phyloP scores from a whole-genome alignment of 2,113 vertebrate genomes.

The Lamprotornis superbus region DNA sequence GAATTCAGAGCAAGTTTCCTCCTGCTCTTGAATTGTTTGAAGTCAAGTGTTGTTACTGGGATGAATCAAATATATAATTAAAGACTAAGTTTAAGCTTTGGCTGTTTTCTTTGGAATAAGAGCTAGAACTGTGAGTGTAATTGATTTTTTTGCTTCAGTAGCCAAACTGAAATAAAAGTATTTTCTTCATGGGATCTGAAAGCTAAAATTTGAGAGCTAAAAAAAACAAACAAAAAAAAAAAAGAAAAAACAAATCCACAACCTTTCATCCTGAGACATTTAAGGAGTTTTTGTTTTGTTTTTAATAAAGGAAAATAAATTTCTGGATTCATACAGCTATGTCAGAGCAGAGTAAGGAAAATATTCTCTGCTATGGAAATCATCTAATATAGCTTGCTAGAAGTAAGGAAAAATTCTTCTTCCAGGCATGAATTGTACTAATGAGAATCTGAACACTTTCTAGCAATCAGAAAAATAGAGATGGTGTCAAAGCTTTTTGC shows the following conservation, averaged over 20 bases:
- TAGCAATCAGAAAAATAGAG: background rate
- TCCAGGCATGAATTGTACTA: background rate
- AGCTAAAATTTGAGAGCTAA: background rate
- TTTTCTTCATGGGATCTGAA: background rate
- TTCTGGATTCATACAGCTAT: background rate
- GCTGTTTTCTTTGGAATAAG: slow-evolving; percentile 33
- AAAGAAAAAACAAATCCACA: background rate
- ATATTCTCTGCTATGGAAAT: background rate
- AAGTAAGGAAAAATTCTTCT: background rate
- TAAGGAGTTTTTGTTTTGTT: background rate
- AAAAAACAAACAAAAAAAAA: background rate
- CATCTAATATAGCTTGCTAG: background rate
- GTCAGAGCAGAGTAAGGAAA: background rate
- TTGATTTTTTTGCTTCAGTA: slow-evolving; percentile 19
- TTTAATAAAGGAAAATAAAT: background rate
- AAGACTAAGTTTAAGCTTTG: slow-evolving; percentile 19
- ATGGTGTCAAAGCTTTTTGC: background rate
- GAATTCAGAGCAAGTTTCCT: slow-evolving; percentile 64
- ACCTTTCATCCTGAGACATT: background rate
- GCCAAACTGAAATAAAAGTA: slow-evolving; percentile 15
- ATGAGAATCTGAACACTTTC: background rate
- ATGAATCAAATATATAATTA: slow-evolving; percentile 64
- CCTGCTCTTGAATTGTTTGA: slow-evolving; percentile 57
- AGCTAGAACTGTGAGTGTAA: background rate
- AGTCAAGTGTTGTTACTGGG: slow-evolving; percentile 33